Evolutionary conservation across 2,797 vertebrate species (phyloP), one percentile per base, ranked within the genome.

Genomic region (Toxotes lorentzi): DNA sequence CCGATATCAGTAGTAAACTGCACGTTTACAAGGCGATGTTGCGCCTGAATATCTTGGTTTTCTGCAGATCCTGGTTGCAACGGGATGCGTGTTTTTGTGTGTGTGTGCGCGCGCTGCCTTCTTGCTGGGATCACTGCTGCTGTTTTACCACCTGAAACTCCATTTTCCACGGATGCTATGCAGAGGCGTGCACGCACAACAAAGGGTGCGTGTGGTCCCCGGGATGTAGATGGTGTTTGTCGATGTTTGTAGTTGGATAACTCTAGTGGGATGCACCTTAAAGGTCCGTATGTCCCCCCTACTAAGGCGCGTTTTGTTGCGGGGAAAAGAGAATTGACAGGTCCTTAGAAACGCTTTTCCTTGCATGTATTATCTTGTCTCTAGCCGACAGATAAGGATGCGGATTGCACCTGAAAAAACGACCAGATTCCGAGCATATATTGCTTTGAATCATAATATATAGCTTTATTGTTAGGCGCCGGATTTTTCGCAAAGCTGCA

Each of bases 141-240:
- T 35, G 35, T 34, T 79, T 57, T 27, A 9, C 81, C 70, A 63
- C 40, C 58, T 70, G 34, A 53, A 89, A 83, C 71, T 87, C 78
- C 59, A 79, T 91, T 83, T 88, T 82, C 76, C 79, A 59, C 60
- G 38, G 76, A 86, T 86, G 81, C 79, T 75, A 74, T 60, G 82
- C 72, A 69, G 40, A 34, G 69, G 78, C 71, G 78, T 63, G 62
- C 78, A 23, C 62, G 76, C 85, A 83, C 87, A 91, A 91, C 92
- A 93, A 93, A 92, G 90, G 90, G 90, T 89, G 83, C 71, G 75
- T 62, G 61, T 50, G 56, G 57, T 71, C 57, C 35, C 67, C 79
- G 66, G 78, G 81, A 78, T 84, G 84, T 79, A 59, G 73, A 79
- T 60, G 68, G 38, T 64, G 75, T 50, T 70, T 27, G 66, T 69